A percentile compares a stretch with the other conserved stretches of the same genome.
phyloP scores from a whole-genome alignment of 1,140 invertebrate species.

The Trichoplusia ni region DNA sequence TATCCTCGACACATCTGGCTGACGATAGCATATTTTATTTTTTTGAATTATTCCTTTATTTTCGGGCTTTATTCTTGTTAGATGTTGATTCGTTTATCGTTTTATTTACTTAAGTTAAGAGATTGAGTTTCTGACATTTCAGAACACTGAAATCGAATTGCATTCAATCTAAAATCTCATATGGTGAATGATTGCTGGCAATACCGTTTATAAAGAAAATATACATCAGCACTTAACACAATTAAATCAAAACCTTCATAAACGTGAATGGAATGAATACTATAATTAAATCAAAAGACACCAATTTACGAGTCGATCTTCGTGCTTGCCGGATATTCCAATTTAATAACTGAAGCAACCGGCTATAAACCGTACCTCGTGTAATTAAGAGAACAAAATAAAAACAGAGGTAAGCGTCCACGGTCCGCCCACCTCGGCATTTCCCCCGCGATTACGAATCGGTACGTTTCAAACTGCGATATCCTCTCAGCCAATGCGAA shows the following conservation, averaged over 20 bases:
- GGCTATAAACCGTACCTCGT: conserved; percentile 1
- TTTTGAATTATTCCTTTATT: conserved; percentile 23
- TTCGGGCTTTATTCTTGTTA: not conserved
- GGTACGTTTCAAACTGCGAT: not conserved
- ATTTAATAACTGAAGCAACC: conserved; percentile 6
- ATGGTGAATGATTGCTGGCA: too few species aligned
- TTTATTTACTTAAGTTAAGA: not conserved
- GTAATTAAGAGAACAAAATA: conserved; percentile 9
- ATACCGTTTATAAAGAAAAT: not conserved
- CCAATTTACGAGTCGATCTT: not conserved
- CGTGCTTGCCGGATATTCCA: not conserved
- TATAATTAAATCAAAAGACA: not conserved
- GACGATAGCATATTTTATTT: conserved; percentile 8
- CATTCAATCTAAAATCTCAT: too few species aligned
- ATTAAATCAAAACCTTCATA: not conserved
- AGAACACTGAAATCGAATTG: not conserved
- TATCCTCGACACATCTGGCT: conserved; percentile 20
- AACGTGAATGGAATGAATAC: not conserved
- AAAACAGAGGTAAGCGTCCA: not conserved
- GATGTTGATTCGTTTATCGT: not conserved
- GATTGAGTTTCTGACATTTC: not conserved
- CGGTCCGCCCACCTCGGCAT: not conserved
- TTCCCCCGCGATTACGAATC: not conserved
- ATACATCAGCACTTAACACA: too few species aligned
- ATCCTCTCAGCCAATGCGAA: not conserved